Evolutionary conservation across 1,140 invertebrate species (phyloP).

Genomic region (Trachelipus rathkii): DNA sequence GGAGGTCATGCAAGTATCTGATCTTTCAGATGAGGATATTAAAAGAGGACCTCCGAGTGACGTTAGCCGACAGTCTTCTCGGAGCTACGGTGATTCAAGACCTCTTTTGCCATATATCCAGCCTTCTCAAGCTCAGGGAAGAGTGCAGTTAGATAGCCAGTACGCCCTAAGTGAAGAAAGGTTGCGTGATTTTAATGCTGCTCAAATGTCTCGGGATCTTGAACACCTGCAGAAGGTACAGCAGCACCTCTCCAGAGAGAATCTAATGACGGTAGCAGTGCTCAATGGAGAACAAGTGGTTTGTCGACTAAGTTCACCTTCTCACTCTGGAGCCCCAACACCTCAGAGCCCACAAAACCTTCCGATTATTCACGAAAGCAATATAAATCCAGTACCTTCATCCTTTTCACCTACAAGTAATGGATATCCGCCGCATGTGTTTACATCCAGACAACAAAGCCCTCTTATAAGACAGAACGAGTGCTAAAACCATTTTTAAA

Average conservation of each 20-base stretch:
- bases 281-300: conserved; percentile 76
- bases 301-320: conserved; percentile 68
- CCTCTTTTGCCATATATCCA: conserved; percentile 63
- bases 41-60: conserved; percentile 63
- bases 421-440: conserved; percentile 40
- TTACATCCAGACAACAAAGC: conserved; percentile 36
- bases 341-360: conserved; percentile 47
- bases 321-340: conserved; percentile 44
- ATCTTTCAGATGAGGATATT: conserved; percentile 73
- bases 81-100: conserved; percentile 74
- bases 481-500: neutral
- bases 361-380: conserved; percentile 37
- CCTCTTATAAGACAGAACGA: conserved; percentile 12
- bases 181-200: conserved; percentile 43
- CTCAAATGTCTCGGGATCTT: conserved; percentile 41
- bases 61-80: conserved; percentile 68
- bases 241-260: conserved; percentile 47
- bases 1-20: conserved; percentile 59
- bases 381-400: conserved; percentile 22
- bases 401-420: conserved; percentile 30
- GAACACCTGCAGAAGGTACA: conserved; percentile 40
- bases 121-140: conserved; percentile 28
- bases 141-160: conserved; percentile 36
- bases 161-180: conserved; percentile 41
- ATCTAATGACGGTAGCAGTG: conserved; percentile 65